phyloP scores from a whole-genome alignment of 2,888 invertebrate species.

The Oscheius sp. region DNA sequence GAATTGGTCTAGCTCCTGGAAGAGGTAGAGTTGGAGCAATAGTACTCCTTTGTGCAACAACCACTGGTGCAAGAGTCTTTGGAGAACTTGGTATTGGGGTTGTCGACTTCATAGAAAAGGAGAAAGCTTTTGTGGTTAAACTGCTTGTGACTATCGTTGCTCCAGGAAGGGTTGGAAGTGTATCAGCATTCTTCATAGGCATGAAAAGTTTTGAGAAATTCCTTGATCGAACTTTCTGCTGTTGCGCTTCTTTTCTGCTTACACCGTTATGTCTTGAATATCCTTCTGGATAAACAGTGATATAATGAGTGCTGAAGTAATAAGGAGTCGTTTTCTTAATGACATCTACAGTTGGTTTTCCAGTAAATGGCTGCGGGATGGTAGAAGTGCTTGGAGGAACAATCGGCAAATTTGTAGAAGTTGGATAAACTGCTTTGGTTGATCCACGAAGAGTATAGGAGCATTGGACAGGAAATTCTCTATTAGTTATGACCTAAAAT shows the following conservation, averaged over 20 bases:
- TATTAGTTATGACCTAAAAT: conserved; percentile 44
- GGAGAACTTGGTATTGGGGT: conserved; percentile 18
- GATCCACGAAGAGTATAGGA: conserved; percentile 33
- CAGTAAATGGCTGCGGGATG: not conserved
- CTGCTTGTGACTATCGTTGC: not conserved
- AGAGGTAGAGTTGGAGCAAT: conserved; percentile 1
- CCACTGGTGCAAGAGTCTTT: conserved; percentile 17
- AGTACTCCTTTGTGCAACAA: conserved; percentile 11
- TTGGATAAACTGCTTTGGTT: not conserved
- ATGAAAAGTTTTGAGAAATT: conserved; percentile 14
- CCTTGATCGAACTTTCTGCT: not conserved
- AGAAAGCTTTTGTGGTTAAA: not conserved
- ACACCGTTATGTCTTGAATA: not conserved
- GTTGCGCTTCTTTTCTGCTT: not conserved
- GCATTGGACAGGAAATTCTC: conserved; percentile 53
- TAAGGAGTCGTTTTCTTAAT: conserved; percentile 6
- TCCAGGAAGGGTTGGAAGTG: not conserved
- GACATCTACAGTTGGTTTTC: not conserved
- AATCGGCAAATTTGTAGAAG: not conserved
- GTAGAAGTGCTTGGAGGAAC: not conserved
- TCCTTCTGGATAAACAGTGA: conserved; percentile 23
- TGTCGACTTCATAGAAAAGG: not conserved
- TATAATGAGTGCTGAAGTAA: conserved; percentile 11
- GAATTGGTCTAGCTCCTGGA: conserved; percentile 24
- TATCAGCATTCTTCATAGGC: conserved; percentile 7